A percentile compares a stretch with the other conserved stretches of the same genome.
phyloP scores from a whole-genome alignment of 2,797 vertebrate genomes.

The Syngnathus rostellatus region DNA sequence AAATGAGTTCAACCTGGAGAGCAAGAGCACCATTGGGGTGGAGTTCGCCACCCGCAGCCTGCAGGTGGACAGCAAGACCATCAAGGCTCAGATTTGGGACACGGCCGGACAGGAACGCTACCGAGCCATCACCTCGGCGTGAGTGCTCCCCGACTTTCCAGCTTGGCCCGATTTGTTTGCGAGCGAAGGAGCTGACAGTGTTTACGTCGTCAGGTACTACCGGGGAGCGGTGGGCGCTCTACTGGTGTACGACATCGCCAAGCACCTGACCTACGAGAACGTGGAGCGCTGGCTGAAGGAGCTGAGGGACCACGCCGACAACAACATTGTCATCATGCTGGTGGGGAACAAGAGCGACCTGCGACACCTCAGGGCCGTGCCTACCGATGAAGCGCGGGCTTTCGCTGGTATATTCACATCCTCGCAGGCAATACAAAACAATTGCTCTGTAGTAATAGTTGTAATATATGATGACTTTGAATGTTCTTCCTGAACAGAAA shows the following conservation, averaged over 20 bases:
- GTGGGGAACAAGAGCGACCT: constrained; percentile 96
- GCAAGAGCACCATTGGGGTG: constrained; percentile 96
- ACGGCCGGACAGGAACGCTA: constrained; percentile 94
- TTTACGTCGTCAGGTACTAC: constrained; percentile 75
- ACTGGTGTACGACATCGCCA: constrained; percentile 92
- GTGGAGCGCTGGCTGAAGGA: constrained; percentile 97
- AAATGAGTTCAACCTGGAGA: constrained; percentile 96
- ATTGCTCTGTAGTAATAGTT: neutral
- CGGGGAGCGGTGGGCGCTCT: constrained; percentile 88
- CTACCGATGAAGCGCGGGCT: constrained; percentile 87
- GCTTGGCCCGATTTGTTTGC: neutral
- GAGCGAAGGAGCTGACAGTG: neutral
- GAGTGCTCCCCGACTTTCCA: constrained; percentile 46
- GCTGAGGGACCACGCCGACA: constrained; percentile 89
- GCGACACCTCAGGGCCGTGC: constrained; percentile 87
- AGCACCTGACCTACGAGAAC: constrained; percentile 92
- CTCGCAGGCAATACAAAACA: neutral
- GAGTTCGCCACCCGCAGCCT: constrained; percentile 96
- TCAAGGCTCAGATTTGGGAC: constrained; percentile 97
- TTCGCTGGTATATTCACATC: constrained; percentile 74
- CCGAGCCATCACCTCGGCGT: constrained; percentile 95
- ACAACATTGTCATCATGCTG: constrained; percentile 96
- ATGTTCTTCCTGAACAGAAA: constrained; percentile 71
- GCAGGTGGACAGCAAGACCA: constrained; percentile 93
- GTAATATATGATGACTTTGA: neutral